Evolutionary conservation across 2,797 vertebrate genomes (phyloP).

Genomic region (Acanthornis magna): DNA sequence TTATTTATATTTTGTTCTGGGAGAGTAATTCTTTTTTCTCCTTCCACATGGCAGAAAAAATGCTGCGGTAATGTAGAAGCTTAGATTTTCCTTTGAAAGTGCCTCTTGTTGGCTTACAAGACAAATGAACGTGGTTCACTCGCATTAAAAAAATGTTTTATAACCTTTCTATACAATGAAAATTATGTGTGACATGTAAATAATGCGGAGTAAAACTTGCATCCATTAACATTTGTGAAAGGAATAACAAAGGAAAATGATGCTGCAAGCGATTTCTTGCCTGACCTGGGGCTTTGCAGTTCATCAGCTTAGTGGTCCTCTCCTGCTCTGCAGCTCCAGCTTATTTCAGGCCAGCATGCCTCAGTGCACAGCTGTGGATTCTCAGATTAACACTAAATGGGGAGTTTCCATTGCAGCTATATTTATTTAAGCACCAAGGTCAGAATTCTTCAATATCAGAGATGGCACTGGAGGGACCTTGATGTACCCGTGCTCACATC

Average conservation of each 20-base stretch:
- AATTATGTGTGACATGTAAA: background rate
- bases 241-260: background rate
- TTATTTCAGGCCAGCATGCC: background rate
- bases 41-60: background rate
- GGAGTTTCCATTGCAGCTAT: background rate
- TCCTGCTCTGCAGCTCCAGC: background rate
- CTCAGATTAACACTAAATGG: background rate
- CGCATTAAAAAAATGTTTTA: background rate
- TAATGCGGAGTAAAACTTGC: background rate
- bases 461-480: background rate
- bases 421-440: background rate
- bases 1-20: slow-evolving; percentile 41
- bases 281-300: background rate
- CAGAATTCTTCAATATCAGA: background rate
- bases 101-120: background rate
- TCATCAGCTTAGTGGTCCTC: background rate
- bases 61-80: background rate
- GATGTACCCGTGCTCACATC: background rate
- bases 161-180: background rate
- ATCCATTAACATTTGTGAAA: slow-evolving; percentile 4
- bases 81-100: slow-evolving; percentile 18
- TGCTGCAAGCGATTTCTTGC: background rate
- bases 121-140: background rate
- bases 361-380: background rate
- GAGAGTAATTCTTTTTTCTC: slow-evolving; percentile 9